Evolutionary conservation across 2,888 invertebrate genomes (phyloP).

Genomic region (Phyllotreta striolata): DNA sequence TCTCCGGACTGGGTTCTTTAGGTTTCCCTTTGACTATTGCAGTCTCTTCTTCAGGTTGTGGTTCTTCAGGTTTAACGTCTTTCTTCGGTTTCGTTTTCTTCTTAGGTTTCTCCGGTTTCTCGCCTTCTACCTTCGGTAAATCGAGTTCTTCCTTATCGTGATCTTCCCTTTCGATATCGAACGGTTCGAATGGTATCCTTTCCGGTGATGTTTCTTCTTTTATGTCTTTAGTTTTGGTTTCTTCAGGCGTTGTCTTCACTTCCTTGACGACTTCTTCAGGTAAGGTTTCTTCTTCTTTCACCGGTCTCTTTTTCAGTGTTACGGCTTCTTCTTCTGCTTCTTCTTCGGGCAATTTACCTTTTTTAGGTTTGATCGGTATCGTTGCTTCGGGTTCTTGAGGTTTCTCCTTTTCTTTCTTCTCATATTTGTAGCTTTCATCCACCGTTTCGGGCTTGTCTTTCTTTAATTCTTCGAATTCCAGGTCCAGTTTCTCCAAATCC

Average conservation of each 20-base stretch:
- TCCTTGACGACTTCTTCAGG: slow-evolving; percentile 47
- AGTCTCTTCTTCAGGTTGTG: slow-evolving; percentile 59
- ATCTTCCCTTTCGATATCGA: slow-evolving; percentile 58
- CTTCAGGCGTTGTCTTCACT: slow-evolving; percentile 47
- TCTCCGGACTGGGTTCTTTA: slow-evolving; percentile 45
- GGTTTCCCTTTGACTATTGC: slow-evolving; percentile 43
- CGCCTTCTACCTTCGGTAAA: slow-evolving; percentile 58
- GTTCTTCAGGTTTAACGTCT: slow-evolving; percentile 49
- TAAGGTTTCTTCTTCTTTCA: slow-evolving; percentile 55
- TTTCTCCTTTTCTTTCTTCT: slow-evolving; percentile 50
- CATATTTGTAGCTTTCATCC: slow-evolving; percentile 56
- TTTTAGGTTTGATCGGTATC: slow-evolving; percentile 66
- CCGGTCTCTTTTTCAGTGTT: slow-evolving; percentile 64
- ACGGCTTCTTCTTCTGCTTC: slow-evolving; percentile 60
- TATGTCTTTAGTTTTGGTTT: slow-evolving; percentile 47
- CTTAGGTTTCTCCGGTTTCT: slow-evolving; percentile 54
- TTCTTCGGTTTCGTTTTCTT: slow-evolving; percentile 54
- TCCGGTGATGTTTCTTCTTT: slow-evolving; percentile 52
- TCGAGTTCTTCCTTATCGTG: slow-evolving; percentile 56
- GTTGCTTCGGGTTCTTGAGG: slow-evolving; percentile 47
- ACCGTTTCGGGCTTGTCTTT: slow-evolving; percentile 58
- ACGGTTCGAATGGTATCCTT: slow-evolving; percentile 59
- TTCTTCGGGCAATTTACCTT: slow-evolving; percentile 61
- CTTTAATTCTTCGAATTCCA: slow-evolving; percentile 60
- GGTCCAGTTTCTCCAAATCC: slow-evolving; percentile 62